Conservation (phyloP, 2,797 vertebrate species). For the Platalea minor region DNA sequence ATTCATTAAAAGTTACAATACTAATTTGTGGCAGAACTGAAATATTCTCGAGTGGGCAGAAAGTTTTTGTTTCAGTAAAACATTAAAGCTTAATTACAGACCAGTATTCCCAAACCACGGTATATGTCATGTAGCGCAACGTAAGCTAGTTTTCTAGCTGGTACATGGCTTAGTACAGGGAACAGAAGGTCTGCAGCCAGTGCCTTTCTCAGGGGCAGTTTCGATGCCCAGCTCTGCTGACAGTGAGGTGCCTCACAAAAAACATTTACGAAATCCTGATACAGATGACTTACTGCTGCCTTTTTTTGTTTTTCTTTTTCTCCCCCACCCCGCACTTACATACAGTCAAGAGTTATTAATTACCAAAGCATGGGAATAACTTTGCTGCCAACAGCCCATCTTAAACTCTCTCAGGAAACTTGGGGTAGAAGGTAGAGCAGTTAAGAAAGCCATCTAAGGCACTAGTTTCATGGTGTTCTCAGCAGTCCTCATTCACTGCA, state of each 20-base stretch:
- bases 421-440: neutral
- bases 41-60: neutral
- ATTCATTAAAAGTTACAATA: neutral
- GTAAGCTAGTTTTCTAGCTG: neutral
- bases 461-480: neutral
- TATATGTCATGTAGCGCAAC: fast-evolving
- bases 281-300: neutral
- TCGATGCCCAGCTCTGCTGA: neutral
- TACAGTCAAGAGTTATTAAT: neutral
- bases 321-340: neutral
- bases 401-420: neutral
- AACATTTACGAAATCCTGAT: neutral
- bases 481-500: neutral
- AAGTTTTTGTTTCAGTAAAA: neutral
- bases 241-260: neutral
- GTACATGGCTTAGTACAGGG: neutral
- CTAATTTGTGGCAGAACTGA: neutral
- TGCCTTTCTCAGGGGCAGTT: neutral
- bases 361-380: neutral
- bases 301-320: neutral
- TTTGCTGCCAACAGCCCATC: neutral
- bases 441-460: neutral
- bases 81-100: neutral
- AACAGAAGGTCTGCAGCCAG: neutral
- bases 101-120: neutral